Conservation (phyloP, 2,888 invertebrate species). For the Keiferia lycopersicella region DNA sequence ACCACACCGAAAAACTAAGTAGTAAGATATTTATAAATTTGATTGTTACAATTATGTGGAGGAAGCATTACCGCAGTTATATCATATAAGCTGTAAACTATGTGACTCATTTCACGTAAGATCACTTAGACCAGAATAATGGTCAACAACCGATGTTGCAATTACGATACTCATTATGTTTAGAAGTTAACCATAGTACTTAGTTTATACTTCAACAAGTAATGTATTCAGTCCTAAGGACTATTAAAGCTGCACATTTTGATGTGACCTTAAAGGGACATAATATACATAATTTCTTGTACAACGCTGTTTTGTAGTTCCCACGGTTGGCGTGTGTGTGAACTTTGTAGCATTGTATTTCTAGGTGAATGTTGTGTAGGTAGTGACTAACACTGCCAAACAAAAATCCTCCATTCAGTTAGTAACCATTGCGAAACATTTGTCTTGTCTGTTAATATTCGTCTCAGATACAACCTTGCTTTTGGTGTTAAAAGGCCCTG, state of each 20-base stretch:
- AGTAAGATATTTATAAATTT: no score
- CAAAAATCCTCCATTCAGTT: slow-evolving; percentile 50
- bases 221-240: background rate
- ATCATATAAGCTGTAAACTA: background rate
- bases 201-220: background rate
- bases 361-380: slow-evolving; percentile 58
- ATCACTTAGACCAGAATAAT: background rate
- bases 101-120: background rate
- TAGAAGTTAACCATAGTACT: slow-evolving; percentile 3
- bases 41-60: no score
- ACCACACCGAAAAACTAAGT: no score
- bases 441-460: slow-evolving; percentile 55
- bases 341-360: slow-evolving; percentile 71
- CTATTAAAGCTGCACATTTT: background rate
- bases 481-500: slow-evolving; percentile 52
- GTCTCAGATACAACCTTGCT: slow-evolving; percentile 61
- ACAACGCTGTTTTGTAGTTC: slow-evolving; percentile 39
- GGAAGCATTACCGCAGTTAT: no score
- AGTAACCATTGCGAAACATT: slow-evolving; percentile 61
- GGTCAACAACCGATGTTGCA: background rate
- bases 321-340: slow-evolving; percentile 64
- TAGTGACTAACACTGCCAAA: slow-evolving; percentile 46
- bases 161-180: background rate
- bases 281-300: slow-evolving; percentile 3
- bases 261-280: slow-evolving; percentile 18